Conservation (phyloP, 2,113 vertebrate species). For the Aspidoscelis tigris region DNA sequence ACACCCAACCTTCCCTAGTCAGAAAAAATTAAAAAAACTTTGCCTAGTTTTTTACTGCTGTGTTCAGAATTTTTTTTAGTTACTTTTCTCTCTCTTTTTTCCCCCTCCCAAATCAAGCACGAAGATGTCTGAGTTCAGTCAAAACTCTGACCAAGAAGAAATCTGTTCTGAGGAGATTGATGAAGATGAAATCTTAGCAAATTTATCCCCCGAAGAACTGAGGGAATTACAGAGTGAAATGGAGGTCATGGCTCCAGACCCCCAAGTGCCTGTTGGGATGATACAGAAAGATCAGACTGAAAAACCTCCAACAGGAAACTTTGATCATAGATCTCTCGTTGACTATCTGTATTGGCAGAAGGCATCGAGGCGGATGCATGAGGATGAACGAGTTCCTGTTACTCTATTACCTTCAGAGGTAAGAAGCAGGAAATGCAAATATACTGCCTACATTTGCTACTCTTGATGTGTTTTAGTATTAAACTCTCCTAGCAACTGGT, state of each 20-base stretch:
- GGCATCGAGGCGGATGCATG: slow-evolving; percentile 89
- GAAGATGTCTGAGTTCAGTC: slow-evolving; percentile 73
- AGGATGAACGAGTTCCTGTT: slow-evolving; percentile 89
- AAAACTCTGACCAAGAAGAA: slow-evolving; percentile 71
- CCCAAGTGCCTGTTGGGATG: slow-evolving; percentile 88
- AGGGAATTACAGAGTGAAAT: slow-evolving; percentile 92
- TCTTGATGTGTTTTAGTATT: slow-evolving; percentile 5
- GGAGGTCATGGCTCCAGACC: slow-evolving; percentile 94
- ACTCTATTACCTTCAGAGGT: slow-evolving; percentile 88
- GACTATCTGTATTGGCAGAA: slow-evolving; percentile 96
- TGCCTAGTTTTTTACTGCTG: background rate
- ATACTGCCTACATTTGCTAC: slow-evolving; percentile 18
- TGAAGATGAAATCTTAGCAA: slow-evolving; percentile 94
- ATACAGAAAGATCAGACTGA: slow-evolving; percentile 95
- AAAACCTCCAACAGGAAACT: slow-evolving; percentile 88
- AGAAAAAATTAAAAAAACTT: accelerated
- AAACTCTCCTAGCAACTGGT: background rate
- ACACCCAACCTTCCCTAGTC: too few relatives aligned
- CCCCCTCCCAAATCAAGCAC: slow-evolving; percentile 22
- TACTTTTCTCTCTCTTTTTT: slow-evolving; percentile 18
- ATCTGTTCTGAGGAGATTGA: slow-evolving; percentile 79
- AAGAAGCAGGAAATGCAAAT: slow-evolving; percentile 61
- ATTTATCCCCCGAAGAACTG: slow-evolving; percentile 92
- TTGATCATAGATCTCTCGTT: slow-evolving; percentile 91
- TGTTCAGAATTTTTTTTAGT: slow-evolving; percentile 24